A percentile compares a stretch with the other conserved stretches of the same genome.
Evolutionary conservation across 2,113 vertebrate genomes (phyloP).

Genomic region (Microtus oregoni): DNA sequence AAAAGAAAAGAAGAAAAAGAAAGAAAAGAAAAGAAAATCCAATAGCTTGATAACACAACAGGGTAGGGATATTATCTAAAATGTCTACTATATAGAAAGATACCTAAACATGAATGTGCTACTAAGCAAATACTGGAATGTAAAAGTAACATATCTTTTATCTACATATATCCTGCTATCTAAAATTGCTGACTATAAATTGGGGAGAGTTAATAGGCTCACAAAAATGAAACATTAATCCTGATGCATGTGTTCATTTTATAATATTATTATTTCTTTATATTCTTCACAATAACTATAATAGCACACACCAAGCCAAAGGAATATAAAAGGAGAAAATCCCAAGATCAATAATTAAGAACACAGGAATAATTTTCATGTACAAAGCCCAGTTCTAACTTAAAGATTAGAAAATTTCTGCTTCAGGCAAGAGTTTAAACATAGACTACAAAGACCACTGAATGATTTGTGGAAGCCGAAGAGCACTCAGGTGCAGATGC

Average conservation of each 20-base stretch:
- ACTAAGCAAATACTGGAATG: neutral
- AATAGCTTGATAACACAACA: neutral
- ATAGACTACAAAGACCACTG: neutral
- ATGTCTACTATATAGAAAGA: neutral
- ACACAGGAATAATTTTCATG: neutral
- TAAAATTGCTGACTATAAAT: neutral
- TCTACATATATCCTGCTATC: neutral
- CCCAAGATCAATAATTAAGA: neutral
- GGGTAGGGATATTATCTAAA: neutral
- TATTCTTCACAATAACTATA: neutral
- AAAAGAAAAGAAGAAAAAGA: neutral
- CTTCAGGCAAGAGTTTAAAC: neutral
- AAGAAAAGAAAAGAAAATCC: neutral
- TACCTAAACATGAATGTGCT: neutral
- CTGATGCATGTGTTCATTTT: conserved; percentile 16
- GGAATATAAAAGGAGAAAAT: neutral
- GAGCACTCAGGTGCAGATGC: neutral
- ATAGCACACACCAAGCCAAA: neutral
- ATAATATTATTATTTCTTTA: neutral
- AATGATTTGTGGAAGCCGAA: neutral
- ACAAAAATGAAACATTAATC: neutral
- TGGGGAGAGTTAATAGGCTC: neutral
- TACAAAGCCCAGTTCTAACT: neutral
- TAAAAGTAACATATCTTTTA: neutral
- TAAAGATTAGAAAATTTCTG: neutral